Percentiles rank a stretch among this genome's conserved stretches.
These are phyloP conservation scores for Eutrigla gurnardus DNA, from an alignment of 2,797 vertebrate genomes.

Conservation along the genomic window DNA sequence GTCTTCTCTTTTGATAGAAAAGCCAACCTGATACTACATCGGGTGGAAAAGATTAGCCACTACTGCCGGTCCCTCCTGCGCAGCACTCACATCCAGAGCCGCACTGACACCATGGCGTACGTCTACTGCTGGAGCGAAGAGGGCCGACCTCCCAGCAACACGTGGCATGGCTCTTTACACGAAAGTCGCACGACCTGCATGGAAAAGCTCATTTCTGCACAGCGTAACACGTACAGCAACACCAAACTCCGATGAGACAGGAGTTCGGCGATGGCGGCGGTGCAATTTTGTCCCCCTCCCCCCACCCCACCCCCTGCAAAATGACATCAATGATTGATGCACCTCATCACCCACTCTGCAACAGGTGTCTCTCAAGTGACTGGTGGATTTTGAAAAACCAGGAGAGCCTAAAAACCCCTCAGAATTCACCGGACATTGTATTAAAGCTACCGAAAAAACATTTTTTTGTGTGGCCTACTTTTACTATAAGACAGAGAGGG, in stretches of 20 bases:
- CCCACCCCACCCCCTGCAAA: slow-evolving; percentile 34
- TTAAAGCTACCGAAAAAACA: slow-evolving; percentile 54
- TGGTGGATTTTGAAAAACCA: slow-evolving; percentile 60
- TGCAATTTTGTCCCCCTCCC: neutral
- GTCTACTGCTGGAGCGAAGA: slow-evolving; percentile 93
- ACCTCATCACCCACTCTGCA: slow-evolving; percentile 57
- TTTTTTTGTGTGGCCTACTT: slow-evolving; percentile 70
- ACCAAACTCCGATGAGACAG: slow-evolving; percentile 94
- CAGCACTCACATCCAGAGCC: slow-evolving; percentile 95
- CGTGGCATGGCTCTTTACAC: slow-evolving; percentile 92
- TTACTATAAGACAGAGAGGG: slow-evolving; percentile 47
- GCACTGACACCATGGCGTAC: slow-evolving; percentile 94
- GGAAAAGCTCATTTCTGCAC: slow-evolving; percentile 95
- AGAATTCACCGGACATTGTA: slow-evolving; percentile 65
- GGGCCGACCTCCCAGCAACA: slow-evolving; percentile 83
- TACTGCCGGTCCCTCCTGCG: slow-evolving; percentile 90
- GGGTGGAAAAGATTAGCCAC: slow-evolving; percentile 91
- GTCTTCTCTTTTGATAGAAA: slow-evolving; percentile 83
- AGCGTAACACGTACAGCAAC: slow-evolving; percentile 95
- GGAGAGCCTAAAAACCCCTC: slow-evolving; percentile 61
- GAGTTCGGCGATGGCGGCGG: slow-evolving; percentile 27
- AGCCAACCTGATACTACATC: slow-evolving; percentile 93
- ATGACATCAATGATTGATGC: slow-evolving; percentile 63
- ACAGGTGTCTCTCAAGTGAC: slow-evolving; percentile 65
- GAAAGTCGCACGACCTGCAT: slow-evolving; percentile 92